These are phyloP conservation scores for Himalopsyche anomala DNA, from an alignment of 2,888 invertebrate species.

Conservation along the genomic window DNA sequence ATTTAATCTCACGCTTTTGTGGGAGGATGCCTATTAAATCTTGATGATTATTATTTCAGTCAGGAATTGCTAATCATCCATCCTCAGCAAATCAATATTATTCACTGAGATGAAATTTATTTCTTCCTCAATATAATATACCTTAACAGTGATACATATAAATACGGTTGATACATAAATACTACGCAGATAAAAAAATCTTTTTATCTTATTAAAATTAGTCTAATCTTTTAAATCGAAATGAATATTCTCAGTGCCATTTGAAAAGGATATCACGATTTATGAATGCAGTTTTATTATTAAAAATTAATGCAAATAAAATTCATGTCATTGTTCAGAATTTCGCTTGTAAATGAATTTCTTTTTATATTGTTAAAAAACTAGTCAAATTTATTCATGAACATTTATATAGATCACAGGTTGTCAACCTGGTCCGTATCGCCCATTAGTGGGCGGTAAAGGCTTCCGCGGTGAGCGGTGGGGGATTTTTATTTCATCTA, in stretches of 20 bases:
- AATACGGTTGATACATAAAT: neutral
- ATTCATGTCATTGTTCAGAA: constrained; percentile 13
- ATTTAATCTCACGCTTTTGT: neutral
- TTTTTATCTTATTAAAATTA: neutral
- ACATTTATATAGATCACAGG: neutral
- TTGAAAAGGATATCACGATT: neutral
- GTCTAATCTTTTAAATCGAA: neutral
- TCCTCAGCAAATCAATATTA: neutral
- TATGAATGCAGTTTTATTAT: neutral
- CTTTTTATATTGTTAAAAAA: neutral
- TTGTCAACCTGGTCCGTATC: too few relatives aligned
- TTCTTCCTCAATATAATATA: neutral
- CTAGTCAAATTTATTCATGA: constrained; percentile 13
- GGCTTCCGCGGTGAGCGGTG: too few relatives aligned
- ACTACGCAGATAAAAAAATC: neutral
- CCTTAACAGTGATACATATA: neutral
- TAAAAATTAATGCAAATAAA: neutral
- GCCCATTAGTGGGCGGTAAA: too few relatives aligned
- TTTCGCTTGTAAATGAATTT: neutral
- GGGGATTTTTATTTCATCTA: too few relatives aligned
- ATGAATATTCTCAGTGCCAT: constrained; percentile 23
- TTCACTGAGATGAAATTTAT: neutral
- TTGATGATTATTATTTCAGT: neutral
- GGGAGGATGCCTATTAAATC: neutral
- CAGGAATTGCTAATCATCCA: too few relatives aligned